Percentiles rank a stretch among this genome's conserved stretches.
Evolutionary conservation across 2,888 invertebrate genomes (phyloP).

Genomic region (Drosophila mulleri): DNA sequence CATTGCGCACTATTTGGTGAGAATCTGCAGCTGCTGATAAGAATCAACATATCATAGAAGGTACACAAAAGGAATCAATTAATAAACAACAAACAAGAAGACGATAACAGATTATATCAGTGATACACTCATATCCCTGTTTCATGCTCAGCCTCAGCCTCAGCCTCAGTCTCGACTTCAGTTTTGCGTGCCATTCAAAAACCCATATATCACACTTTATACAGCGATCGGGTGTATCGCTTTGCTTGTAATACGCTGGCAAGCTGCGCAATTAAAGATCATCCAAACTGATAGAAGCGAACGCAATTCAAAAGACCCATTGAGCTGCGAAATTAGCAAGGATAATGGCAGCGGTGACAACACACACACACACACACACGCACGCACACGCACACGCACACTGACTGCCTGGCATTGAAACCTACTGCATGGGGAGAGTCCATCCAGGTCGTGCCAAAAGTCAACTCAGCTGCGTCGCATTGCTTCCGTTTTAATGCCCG

Average conservation of each 20-base stretch:
- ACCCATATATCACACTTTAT: slow-evolving; percentile 80
- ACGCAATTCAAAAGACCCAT: slow-evolving; percentile 65
- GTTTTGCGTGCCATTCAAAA: slow-evolving; percentile 65
- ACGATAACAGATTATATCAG: slow-evolving; percentile 64
- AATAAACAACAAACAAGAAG: slow-evolving; percentile 63
- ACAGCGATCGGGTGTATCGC: slow-evolving; percentile 37
- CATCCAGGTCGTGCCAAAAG: slow-evolving; percentile 68
- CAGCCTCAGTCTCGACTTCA: neutral
- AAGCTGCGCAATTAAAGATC: slow-evolving; percentile 79
- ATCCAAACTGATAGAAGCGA: slow-evolving; percentile 44
- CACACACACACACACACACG: slow-evolving; percentile 69
- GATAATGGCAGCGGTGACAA: slow-evolving; percentile 82
- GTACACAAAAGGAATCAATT: slow-evolving; percentile 40
- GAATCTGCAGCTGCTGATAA: slow-evolving; percentile 43
- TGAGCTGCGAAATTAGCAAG: slow-evolving; percentile 82
- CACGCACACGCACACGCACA: slow-evolving; percentile 55
- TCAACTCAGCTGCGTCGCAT: slow-evolving; percentile 69
- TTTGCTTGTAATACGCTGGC: slow-evolving; percentile 71
- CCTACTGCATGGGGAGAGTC: slow-evolving; percentile 18
- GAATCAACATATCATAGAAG: slow-evolving; percentile 48
- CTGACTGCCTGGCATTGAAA: neutral
- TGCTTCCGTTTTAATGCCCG: slow-evolving; percentile 63
- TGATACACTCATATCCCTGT: slow-evolving; percentile 12
- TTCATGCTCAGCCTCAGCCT: slow-evolving; percentile 11
- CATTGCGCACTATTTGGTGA: neutral